Conservation (phyloP, 2,797 vertebrate species). For the Etheostoma nigrum region DNA sequence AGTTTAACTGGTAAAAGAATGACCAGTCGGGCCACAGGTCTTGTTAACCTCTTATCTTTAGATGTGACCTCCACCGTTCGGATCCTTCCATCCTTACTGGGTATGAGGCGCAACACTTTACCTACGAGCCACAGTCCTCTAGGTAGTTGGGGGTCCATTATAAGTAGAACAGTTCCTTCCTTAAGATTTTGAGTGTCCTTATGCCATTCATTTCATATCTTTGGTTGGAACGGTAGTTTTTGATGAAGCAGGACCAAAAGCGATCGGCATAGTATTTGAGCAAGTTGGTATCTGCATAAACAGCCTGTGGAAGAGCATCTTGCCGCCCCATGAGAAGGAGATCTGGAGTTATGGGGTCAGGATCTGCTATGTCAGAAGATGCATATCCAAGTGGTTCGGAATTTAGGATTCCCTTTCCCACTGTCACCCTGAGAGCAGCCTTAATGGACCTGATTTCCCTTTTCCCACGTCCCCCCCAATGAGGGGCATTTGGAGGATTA, state of each 20-base stretch:
- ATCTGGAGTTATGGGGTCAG: neutral
- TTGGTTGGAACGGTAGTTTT: no score
- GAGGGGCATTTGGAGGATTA: neutral
- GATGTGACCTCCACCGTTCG: neutral
- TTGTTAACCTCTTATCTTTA: neutral
- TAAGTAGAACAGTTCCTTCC: neutral
- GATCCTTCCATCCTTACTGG: neutral
- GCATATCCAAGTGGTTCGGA: neutral
- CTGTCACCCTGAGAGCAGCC: neutral
- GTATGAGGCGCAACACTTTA: neutral
- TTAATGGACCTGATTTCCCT: neutral
- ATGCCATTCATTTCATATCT: neutral
- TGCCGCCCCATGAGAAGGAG: neutral
- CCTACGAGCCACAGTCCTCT: neutral
- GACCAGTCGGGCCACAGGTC: neutral
- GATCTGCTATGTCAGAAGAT: neutral
- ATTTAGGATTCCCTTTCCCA: neutral
- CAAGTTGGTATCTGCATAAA: neutral
- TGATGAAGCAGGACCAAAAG: neutral
- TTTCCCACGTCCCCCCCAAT: neutral
- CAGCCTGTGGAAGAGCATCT: neutral
- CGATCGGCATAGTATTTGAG: neutral
- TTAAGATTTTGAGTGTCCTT: no score
- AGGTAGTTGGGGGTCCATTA: neutral
- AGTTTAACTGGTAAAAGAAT: neutral